Conservation (phyloP, 2,113 vertebrate species). For the Lepus europaeus region DNA sequence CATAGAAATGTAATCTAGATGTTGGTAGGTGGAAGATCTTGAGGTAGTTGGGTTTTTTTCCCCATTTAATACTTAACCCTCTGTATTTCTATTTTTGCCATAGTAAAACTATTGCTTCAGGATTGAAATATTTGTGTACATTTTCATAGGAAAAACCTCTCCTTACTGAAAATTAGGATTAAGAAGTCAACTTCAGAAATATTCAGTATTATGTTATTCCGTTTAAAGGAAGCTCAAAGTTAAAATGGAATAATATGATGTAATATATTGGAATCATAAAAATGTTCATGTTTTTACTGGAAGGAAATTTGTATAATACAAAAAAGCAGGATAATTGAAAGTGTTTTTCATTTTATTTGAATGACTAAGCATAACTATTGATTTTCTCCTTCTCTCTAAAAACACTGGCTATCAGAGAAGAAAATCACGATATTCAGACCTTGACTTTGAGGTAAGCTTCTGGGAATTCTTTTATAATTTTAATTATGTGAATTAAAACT, state of each 20-base stretch:
- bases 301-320: slow-evolving; percentile 34
- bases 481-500: slow-evolving; percentile 79
- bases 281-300: slow-evolving; percentile 17
- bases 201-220: not conserved
- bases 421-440: slow-evolving; percentile 99
- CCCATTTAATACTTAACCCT: not conserved
- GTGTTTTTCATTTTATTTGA: slow-evolving; percentile 64
- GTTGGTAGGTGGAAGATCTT: not conserved
- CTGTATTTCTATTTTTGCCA: not conserved
- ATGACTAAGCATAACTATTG: slow-evolving; percentile 85
- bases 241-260: slow-evolving; percentile 3
- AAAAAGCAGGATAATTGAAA: slow-evolving; percentile 73
- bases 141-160: not conserved
- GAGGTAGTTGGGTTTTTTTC: not conserved
- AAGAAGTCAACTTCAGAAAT: slow-evolving; percentile 21
- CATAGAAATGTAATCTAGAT: not conserved
- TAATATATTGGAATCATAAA: slow-evolving; percentile 55
- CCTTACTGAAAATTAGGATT: slow-evolving; percentile 23
- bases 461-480: slow-evolving; percentile 84
- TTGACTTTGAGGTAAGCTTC: slow-evolving; percentile 99
- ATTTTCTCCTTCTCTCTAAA: slow-evolving; percentile 84
- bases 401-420: slow-evolving; percentile 94
- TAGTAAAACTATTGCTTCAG: not conserved
- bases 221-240: slow-evolving; percentile 25
- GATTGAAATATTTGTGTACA: not conserved